Evolutionary conservation across 2,888 invertebrate species (phyloP).

Genomic region (Caenorhabditis drosophilae): DNA sequence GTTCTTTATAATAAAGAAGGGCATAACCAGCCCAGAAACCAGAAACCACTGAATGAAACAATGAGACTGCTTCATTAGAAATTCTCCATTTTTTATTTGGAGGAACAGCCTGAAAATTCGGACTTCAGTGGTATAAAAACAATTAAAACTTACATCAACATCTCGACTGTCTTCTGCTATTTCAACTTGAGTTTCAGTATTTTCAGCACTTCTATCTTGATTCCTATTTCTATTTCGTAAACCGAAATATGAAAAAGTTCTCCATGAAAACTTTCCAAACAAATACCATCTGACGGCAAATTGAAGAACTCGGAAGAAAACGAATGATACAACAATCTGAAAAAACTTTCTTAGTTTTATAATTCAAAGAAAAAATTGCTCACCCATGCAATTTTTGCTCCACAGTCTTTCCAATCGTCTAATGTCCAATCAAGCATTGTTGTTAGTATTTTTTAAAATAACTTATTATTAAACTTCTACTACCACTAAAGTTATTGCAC

Average conservation of each 20-base stretch:
- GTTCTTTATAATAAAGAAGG: slow-evolving; percentile 41
- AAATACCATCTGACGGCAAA: slow-evolving; percentile 64
- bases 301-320: slow-evolving; percentile 61
- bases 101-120: slow-evolving; percentile 49
- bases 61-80: slow-evolving; percentile 64
- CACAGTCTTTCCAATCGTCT: background rate
- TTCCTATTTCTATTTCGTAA: slow-evolving; percentile 37
- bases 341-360: too few species aligned
- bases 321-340: slow-evolving; percentile 58
- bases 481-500: background rate
- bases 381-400: slow-evolving; percentile 1
- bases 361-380: too few species aligned
- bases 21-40: slow-evolving; percentile 55
- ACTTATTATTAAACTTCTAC: too few species aligned
- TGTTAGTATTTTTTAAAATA: too few species aligned
- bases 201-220: too few species aligned
- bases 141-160: slow-evolving; percentile 36
- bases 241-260: slow-evolving; percentile 65
- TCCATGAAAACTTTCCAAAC: slow-evolving; percentile 62
- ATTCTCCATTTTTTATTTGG: slow-evolving; percentile 68
- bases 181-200: slow-evolving; percentile 1
- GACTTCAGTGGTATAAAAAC: background rate
- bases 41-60: slow-evolving; percentile 62
- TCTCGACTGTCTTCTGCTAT: slow-evolving; percentile 37
- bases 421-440: background rate